phyloP scores from a whole-genome alignment of 35 echinoderm and acorn worm species.

The Chiridota heheva region DNA sequence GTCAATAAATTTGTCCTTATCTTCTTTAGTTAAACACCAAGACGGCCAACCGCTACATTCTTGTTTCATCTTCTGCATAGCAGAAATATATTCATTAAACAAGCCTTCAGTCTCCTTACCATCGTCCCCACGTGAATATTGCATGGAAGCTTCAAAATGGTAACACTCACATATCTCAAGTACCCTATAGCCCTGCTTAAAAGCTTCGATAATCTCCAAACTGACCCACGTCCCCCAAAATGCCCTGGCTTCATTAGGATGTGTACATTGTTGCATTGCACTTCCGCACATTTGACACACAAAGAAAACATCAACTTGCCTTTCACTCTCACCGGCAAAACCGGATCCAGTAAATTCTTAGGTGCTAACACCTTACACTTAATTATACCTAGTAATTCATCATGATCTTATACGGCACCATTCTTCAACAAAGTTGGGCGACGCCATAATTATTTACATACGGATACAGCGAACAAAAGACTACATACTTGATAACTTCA shows the following conservation, averaged over 20 bases:
- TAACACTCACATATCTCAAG: constrained; percentile 36
- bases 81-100: too few relatives aligned
- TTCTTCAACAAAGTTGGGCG: not conserved
- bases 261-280: constrained; percentile 11
- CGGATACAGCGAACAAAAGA: constrained; percentile 61
- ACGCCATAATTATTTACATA: constrained; percentile 35
- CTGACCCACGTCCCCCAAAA: constrained; percentile 55
- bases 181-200: constrained; percentile 46
- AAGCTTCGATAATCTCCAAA: constrained; percentile 45
- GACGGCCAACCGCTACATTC: constrained; percentile 63
- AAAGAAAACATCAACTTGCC: too few relatives aligned
- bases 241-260: constrained; percentile 19
- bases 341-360: too few relatives aligned
- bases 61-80: too few relatives aligned
- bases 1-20: constrained; percentile 40
- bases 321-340: too few relatives aligned
- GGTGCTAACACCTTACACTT: too few relatives aligned
- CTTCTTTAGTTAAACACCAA: constrained; percentile 48
- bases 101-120: constrained; percentile 16
- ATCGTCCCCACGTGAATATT: constrained; percentile 14
- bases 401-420: too few relatives aligned
- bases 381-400: too few relatives aligned
- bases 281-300: too few relatives aligned
- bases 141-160: constrained; percentile 60
- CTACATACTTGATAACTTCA: constrained; percentile 59